Evolutionary conservation across 2,113 vertebrate species (phyloP).

Genomic region (Hucho hucho): DNA sequence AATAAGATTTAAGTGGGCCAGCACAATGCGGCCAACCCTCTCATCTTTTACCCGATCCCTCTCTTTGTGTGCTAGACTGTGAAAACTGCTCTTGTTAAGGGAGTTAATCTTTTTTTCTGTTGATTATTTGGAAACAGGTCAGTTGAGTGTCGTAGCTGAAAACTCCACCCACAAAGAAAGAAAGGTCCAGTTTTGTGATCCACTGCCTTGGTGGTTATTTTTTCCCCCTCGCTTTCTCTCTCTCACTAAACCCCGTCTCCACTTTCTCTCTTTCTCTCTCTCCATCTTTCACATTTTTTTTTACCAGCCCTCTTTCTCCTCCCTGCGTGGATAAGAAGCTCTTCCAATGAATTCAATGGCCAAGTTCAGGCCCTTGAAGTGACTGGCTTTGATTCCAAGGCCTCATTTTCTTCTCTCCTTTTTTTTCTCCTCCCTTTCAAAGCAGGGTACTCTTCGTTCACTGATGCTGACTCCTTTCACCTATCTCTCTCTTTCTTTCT

Average conservation of each 20-base stretch:
- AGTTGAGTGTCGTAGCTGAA: constrained; percentile 70
- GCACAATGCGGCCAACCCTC: constrained; percentile 85
- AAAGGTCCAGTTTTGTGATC: constrained; percentile 64
- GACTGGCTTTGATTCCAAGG: constrained; percentile 61
- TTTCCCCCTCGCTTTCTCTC: constrained; percentile 11
- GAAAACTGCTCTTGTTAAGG: constrained; percentile 90
- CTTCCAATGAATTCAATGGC: constrained; percentile 57
- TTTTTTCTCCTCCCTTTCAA: constrained; percentile 35
- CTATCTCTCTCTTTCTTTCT: constrained; percentile 5
- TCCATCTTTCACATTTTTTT: constrained; percentile 18
- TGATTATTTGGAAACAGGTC: constrained; percentile 96
- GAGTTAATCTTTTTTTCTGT: constrained; percentile 63
- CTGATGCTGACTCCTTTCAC: constrained; percentile 40
- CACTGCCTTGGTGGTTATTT: constrained; percentile 61
- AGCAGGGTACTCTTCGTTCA: constrained; percentile 45
- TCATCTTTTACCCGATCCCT: constrained; percentile 84
- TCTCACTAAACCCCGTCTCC: constrained; percentile 10
- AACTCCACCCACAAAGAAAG: constrained; percentile 77
- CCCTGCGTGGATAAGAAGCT: constrained; percentile 48
- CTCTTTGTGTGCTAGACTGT: constrained; percentile 81
- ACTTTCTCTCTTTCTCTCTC: neutral
- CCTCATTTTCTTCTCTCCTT: constrained; percentile 24
- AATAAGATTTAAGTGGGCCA: constrained; percentile 93
- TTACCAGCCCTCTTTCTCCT: constrained; percentile 26
- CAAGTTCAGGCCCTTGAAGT: constrained; percentile 62